Evolutionary conservation across 2,113 vertebrate genomes (phyloP).

Genomic region (Petroica traversi): DNA sequence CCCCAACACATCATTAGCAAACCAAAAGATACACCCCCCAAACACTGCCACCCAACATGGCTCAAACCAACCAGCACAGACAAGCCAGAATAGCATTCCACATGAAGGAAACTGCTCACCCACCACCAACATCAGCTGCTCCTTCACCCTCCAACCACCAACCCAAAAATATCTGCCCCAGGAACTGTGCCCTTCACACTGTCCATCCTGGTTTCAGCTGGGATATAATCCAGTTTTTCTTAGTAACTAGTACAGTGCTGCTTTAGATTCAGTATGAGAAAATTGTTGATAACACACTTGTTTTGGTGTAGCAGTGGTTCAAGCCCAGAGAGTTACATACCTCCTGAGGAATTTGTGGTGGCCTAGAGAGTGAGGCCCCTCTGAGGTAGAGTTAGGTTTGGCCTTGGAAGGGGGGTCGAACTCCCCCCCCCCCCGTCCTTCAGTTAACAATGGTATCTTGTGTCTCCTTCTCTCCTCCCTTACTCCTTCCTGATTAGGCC

Average conservation of each 20-base stretch:
- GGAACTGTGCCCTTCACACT: not conserved
- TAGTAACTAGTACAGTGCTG: not conserved
- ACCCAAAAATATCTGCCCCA: not conserved
- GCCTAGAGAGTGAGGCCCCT: too few species aligned
- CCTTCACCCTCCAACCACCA: not conserved
- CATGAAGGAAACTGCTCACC: not conserved
- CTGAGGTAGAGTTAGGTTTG: too few species aligned
- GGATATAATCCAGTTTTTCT: not conserved
- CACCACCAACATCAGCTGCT: not conserved
- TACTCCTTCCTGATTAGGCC: too few species aligned
- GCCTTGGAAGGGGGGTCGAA: too few species aligned
- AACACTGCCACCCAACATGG: not conserved
- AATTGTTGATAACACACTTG: not conserved
- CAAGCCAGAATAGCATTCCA: not conserved
- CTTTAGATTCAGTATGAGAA: not conserved
- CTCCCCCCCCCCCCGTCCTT: too few species aligned
- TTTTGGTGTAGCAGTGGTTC: too few species aligned
- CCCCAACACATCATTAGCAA: not conserved
- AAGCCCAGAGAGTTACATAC: too few species aligned
- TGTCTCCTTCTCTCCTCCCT: too few species aligned
- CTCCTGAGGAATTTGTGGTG: too few species aligned
- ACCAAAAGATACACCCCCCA: not conserved
- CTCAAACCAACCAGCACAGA: not conserved
- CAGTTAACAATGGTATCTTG: too few species aligned
- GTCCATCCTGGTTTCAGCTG: not conserved